Evolutionary conservation across 2,888 invertebrate species (phyloP).

Genomic region (Parochlus steinenii): DNA sequence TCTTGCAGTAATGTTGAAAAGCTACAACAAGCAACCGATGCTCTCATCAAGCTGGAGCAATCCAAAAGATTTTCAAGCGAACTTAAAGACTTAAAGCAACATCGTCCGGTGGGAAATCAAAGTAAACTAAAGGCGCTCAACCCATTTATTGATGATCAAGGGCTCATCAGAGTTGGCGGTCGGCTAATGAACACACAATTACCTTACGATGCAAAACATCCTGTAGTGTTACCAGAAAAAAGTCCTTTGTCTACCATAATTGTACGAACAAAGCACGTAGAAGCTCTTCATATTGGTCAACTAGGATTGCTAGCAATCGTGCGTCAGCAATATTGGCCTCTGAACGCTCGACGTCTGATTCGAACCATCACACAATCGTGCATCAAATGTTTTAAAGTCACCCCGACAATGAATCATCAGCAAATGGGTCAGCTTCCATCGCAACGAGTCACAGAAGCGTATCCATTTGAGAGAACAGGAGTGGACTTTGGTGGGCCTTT

Average conservation of each 20-base stretch:
- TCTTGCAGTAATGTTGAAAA: too few relatives aligned
- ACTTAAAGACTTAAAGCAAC: too few relatives aligned
- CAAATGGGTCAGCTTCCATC: slow-evolving; percentile 19
- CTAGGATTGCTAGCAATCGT: slow-evolving; percentile 12
- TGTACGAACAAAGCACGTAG: slow-evolving; percentile 9
- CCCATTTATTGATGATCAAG: slow-evolving; percentile 16
- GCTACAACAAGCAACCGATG: slow-evolving; percentile 4
- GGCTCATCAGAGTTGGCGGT: slow-evolving; percentile 19
- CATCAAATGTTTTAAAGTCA: slow-evolving; percentile 13
- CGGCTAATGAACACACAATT: slow-evolving; percentile 16
- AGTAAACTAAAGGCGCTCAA: slow-evolving; percentile 13
- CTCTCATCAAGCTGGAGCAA: slow-evolving; percentile 9
- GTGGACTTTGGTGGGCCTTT: slow-evolving; percentile 16
- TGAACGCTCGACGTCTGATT: slow-evolving; percentile 14
- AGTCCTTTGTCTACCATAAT: slow-evolving; percentile 13
- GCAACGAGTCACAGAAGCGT: slow-evolving; percentile 13
- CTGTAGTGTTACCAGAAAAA: slow-evolving; percentile 17
- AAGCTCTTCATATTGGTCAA: slow-evolving; percentile 5
- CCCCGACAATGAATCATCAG: slow-evolving; percentile 13
- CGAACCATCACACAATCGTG: slow-evolving; percentile 14
- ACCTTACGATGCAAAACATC: slow-evolving; percentile 17
- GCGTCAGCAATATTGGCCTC: slow-evolving; percentile 17
- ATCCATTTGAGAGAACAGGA: slow-evolving; percentile 16
- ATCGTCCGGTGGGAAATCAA: too few relatives aligned
- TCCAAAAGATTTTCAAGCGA: slow-evolving; percentile 1